phyloP scores from a whole-genome alignment of 2,888 invertebrate genomes.

The Thereva nobilitata region DNA sequence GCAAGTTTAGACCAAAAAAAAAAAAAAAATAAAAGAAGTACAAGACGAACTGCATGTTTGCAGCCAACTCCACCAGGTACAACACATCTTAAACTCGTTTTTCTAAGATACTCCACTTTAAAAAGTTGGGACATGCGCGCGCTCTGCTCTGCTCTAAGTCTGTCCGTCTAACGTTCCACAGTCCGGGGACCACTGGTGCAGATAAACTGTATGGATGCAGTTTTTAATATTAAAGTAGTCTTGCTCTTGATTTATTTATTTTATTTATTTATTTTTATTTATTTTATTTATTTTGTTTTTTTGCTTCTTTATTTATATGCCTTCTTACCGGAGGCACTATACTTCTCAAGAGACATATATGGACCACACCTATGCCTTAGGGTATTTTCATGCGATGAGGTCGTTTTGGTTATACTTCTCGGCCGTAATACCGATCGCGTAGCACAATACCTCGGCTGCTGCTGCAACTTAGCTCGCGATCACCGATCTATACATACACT shows the following conservation, averaged over 20 bases:
- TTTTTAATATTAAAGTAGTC: slow-evolving; percentile 32
- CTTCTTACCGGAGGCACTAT: slow-evolving; percentile 27
- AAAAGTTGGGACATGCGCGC: too few relatives aligned
- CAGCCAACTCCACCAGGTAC: slow-evolving; percentile 22
- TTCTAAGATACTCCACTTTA: too few relatives aligned
- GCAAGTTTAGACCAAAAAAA: too few relatives aligned
- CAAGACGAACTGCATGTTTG: slow-evolving; percentile 19
- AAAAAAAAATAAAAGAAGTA: too few relatives aligned
- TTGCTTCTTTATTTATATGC: neutral
- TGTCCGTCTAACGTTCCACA: too few relatives aligned
- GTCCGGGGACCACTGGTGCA: slow-evolving; percentile 9
- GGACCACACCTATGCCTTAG: slow-evolving; percentile 46
- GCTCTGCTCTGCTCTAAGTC: too few relatives aligned
- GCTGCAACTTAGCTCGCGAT: slow-evolving; percentile 2
- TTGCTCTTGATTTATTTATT: slow-evolving; percentile 33
- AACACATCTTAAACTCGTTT: slow-evolving; percentile 33
- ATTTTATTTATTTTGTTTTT: slow-evolving; percentile 12
- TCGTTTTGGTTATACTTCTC: slow-evolving; percentile 45
- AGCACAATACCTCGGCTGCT: too few relatives aligned
- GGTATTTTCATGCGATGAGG: slow-evolving; percentile 45
- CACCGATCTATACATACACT: neutral
- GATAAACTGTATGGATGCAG: slow-evolving; percentile 29
- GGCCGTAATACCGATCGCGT: neutral
- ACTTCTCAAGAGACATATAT: slow-evolving; percentile 42
- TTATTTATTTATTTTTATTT: slow-evolving; percentile 26